Conservation (phyloP, 2,888 invertebrate species). For the Thymelicus lineola region DNA sequence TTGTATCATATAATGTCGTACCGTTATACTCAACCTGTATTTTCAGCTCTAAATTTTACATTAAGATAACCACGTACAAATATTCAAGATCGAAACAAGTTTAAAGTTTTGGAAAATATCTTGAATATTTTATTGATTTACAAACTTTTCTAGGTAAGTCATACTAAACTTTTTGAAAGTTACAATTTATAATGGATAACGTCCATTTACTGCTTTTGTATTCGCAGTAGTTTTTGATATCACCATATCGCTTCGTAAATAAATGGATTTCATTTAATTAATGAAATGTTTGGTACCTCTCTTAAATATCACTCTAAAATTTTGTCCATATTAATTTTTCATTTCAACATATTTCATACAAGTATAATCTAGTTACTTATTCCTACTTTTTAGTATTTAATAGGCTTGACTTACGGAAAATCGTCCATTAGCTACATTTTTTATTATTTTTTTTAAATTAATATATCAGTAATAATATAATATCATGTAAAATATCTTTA, state of each 20-base stretch:
- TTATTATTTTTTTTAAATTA: conserved; percentile 12
- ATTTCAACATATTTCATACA: conserved; percentile 5
- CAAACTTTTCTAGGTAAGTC: conserved; percentile 43
- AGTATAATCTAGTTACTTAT: background rate
- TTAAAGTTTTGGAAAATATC: conserved; percentile 19
- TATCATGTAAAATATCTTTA: conserved; percentile 10
- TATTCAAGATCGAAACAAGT: background rate
- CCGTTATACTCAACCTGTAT: background rate
- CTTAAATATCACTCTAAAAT: conserved; percentile 36
- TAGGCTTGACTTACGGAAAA: conserved; percentile 2
- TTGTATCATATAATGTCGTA: background rate
- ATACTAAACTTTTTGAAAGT: conserved; percentile 70
- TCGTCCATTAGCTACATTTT: conserved; percentile 1
- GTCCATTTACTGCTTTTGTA: conserved; percentile 56
- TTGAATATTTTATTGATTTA: conserved; percentile 22
- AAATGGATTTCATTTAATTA: conserved; percentile 7
- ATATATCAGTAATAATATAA: background rate
- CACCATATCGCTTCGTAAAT: conserved; percentile 23
- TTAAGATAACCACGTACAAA: background rate
- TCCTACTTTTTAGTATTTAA: conserved; percentile 1
- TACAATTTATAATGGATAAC: conserved; percentile 63
- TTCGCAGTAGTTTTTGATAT: conserved; percentile 51
- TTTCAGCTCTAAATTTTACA: conserved; percentile 4
- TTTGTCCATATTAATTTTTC: conserved; percentile 24
- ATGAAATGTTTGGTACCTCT: conserved; percentile 17